Evolutionary conservation across 2,113 vertebrate species (phyloP), one percentile per base, ranked within the genome.

Genomic region (Narcine bancroftii): DNA sequence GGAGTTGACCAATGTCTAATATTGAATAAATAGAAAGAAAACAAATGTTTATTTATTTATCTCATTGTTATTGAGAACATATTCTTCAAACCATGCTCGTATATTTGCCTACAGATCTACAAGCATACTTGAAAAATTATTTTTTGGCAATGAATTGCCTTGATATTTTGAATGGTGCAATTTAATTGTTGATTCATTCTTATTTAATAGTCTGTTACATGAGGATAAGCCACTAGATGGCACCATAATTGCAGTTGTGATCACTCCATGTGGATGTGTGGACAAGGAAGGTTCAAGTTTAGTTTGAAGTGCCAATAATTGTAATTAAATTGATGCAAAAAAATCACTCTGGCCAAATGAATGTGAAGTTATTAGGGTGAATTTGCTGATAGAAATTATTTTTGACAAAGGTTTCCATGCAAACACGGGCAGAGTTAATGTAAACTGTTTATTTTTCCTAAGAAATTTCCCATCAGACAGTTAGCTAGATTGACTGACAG

Each of bases 171-270:
- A 83, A 50, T 2, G 11, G 39, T 45, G 17, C 39, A 42, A 77
- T 24, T 19, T 77, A 45, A 77, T 77, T 77, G 75, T 36, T 17
- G 42, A 39, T 24, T 77, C 47, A n/a, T 33, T 53, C 47, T 81
- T 53, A 33, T 11, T 53, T 83, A 0, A 17, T 63, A 24, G 83
- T 21, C 33, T 89, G 6, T 77, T 24, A 47, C 45, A 29, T 29
- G 29, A 66, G 36, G 19, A 91, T 91, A 24, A 26, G 45, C 36
- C 87, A 69, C 87, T 91, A 66, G 87, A 42, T 39, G 87, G 87
- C 87, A 69, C 63, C 26, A 60, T 91, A 65, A 91, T n/a, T 65
- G 87, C 87, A 69, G 69, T 66, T 36, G 50, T 85, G 26, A 83
- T 26, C 13, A 47, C 42, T 33, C 33, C 79, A 83, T 13, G 56